Evolutionary conservation across 92 coral and sea anemone species (phyloP), one percentile per base, ranked within the genome.

Genomic region (Palythoa heliodiscus): DNA sequence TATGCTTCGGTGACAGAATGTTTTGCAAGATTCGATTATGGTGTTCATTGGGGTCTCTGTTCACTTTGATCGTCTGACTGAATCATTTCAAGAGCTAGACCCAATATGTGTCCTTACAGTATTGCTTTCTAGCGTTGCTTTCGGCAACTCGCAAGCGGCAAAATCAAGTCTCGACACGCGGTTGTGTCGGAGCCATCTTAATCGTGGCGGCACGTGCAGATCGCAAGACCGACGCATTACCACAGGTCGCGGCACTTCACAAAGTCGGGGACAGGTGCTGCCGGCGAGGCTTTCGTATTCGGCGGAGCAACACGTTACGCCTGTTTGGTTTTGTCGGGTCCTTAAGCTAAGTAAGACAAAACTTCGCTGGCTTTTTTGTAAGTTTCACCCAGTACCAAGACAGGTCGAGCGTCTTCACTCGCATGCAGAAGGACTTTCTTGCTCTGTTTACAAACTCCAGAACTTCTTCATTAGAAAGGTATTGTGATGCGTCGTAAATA

Each of bases 381-480:
- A 22, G 43, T 20, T 67, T n/a, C 39, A n/a, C 60, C 40, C 84
- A 20, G 54, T n/a, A 71, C 60, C 47, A 52, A 52, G 29, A 17
- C 60, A 63, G 58, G 58, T 14, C 9, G 74, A 70, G 19, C 58
- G 22, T 43, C 24, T 16, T 22, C 43, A 39, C 43, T 12, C 47
- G 24, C 40, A 20, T 64, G 57, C 73, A 48, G 43, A 67, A 40
- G 40, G 58, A 10, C n/a, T 80, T 39, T 22, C 60, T 47, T 47
- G 47, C 13, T 2, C 64, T 80, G 74, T 80, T 63, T 67, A 64
- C 20, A 11, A 29, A 14, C 84, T 64, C 61, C 52, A 58, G 71
- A 37, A 19, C 48, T 58, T 66, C 60, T 53, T 80, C 84, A 80
- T 64, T 80, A 64, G 73, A 80, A 76, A 80, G 84, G 84, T 80